Conservation (phyloP, 1,140 invertebrate species). For the Pseudomyrmex dendroicus region DNA sequence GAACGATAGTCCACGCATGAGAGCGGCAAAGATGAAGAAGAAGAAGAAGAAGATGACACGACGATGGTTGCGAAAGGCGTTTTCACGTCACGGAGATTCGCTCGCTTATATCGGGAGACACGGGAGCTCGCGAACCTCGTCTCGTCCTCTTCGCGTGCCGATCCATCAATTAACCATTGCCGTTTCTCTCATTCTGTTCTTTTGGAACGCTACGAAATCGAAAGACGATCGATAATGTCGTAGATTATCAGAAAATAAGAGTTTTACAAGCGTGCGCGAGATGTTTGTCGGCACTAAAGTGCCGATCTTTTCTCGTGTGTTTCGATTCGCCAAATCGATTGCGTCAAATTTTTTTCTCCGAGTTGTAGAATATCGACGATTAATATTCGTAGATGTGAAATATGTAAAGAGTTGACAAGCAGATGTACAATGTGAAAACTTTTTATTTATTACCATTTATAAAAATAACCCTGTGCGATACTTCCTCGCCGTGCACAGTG, state of each 20-base stretch:
- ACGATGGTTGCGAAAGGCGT: slow-evolving; percentile 43
- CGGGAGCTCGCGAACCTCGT: slow-evolving; percentile 57
- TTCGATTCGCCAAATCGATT: neutral
- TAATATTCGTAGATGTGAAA: neutral
- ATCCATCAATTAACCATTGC: slow-evolving; percentile 83
- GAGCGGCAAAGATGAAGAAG: slow-evolving; percentile 42
- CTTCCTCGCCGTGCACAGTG: slow-evolving; percentile 3
- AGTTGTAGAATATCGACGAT: neutral
- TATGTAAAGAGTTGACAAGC: neutral
- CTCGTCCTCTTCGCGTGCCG: slow-evolving; percentile 78
- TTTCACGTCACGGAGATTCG: slow-evolving; percentile 59
- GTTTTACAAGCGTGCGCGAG: slow-evolving; percentile 1
- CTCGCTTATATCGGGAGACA: slow-evolving; percentile 66
- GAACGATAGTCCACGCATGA: slow-evolving; percentile 19
- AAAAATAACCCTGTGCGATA: neutral
- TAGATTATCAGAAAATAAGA: slow-evolving; percentile 10
- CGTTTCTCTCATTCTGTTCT: slow-evolving; percentile 72
- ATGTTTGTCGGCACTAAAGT: neutral
- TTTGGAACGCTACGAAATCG: neutral
- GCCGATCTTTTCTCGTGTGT: neutral
- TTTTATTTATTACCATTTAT: slow-evolving; percentile 6
- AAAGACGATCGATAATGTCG: neutral
- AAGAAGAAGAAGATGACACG: slow-evolving; percentile 14
- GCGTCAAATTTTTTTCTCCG: neutral
- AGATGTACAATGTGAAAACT: slow-evolving; percentile 4